Conservation (phyloP, 2,797 vertebrate genomes). For the Platalea minor region DNA sequence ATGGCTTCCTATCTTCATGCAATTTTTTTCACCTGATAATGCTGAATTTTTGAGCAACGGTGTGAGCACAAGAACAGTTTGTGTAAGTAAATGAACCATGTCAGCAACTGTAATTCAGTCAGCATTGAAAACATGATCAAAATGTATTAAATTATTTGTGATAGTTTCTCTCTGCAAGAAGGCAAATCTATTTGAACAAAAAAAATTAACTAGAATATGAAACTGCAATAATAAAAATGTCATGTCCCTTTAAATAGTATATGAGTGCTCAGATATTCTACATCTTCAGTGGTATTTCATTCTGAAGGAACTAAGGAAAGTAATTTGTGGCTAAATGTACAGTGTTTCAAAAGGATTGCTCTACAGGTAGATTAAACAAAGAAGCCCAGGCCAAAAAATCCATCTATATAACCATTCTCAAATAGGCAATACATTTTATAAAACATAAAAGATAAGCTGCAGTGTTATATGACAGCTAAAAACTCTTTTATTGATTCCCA, state of each 20-base stretch:
- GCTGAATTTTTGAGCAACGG: constrained; percentile 29
- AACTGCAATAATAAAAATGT: constrained; percentile 45
- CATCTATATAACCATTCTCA: not conserved
- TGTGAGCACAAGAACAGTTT: constrained; percentile 46
- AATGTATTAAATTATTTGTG: constrained; percentile 55
- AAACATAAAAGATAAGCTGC: constrained; percentile 4
- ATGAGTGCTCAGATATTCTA: not conserved
- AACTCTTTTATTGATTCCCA: not conserved
- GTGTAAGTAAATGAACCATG: constrained; percentile 56
- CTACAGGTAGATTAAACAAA: constrained; percentile 4
- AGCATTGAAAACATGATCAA: constrained; percentile 47
- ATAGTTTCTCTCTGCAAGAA: not conserved
- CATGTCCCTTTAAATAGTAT: constrained; percentile 43
- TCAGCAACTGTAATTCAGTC: constrained; percentile 48
- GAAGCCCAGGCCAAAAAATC: not conserved
- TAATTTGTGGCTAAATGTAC: not conserved
- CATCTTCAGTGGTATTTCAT: not conserved
- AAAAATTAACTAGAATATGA: constrained; percentile 19
- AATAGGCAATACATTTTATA: constrained; percentile 5
- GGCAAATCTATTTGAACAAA: constrained; percentile 23
- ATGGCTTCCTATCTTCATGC: constrained; percentile 16
- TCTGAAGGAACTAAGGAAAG: not conserved
- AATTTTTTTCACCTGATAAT: constrained; percentile 51
- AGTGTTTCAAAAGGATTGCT: constrained; percentile 27
- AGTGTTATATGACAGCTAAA: not conserved